Evolutionary conservation across 2,888 invertebrate genomes (phyloP).

Genomic region (Falcaria lacertinaria): DNA sequence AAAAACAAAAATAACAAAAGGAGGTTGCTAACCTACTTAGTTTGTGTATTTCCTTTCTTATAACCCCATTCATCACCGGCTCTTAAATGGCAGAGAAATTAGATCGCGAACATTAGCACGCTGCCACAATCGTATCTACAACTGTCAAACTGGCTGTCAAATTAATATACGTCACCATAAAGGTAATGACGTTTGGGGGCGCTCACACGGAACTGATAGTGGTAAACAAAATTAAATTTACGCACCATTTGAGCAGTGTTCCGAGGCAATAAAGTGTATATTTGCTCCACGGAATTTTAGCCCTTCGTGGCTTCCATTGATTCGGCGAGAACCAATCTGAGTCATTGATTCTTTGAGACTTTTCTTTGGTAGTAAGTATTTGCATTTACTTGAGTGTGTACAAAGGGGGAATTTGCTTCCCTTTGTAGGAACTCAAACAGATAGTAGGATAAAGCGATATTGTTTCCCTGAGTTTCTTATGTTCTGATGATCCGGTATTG

Average conservation of each 20-base stretch:
- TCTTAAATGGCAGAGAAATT: slow-evolving; percentile 59
- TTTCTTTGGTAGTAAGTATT: slow-evolving; percentile 53
- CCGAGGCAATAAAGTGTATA: slow-evolving; percentile 15
- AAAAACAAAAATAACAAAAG: neutral
- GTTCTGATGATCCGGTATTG: slow-evolving; percentile 3
- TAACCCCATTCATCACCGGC: slow-evolving; percentile 1
- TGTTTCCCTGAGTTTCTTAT: slow-evolving; percentile 13
- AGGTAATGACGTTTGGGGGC: slow-evolving; percentile 56
- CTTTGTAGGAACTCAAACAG: slow-evolving; percentile 48
- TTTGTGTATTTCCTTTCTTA: neutral
- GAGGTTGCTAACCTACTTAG: neutral
- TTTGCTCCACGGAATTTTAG: slow-evolving; percentile 12
- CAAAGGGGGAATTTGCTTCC: slow-evolving; percentile 54
- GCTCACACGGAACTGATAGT: slow-evolving; percentile 64
- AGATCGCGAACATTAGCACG: slow-evolving; percentile 44
- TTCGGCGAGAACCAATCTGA: slow-evolving; percentile 56
- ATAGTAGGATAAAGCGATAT: slow-evolving; percentile 36
- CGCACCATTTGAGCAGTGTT: slow-evolving; percentile 13
- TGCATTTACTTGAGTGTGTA: slow-evolving; percentile 57
- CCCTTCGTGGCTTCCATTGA: slow-evolving; percentile 31
- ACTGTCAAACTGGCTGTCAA: slow-evolving; percentile 62
- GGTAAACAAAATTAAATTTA: slow-evolving; percentile 21
- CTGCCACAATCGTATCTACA: slow-evolving; percentile 51
- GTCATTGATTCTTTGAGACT: slow-evolving; percentile 48
- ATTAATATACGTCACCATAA: slow-evolving; percentile 57